Evolutionary conservation across 2,888 invertebrate species (phyloP).

Genomic region (Oscheius sp.): DNA sequence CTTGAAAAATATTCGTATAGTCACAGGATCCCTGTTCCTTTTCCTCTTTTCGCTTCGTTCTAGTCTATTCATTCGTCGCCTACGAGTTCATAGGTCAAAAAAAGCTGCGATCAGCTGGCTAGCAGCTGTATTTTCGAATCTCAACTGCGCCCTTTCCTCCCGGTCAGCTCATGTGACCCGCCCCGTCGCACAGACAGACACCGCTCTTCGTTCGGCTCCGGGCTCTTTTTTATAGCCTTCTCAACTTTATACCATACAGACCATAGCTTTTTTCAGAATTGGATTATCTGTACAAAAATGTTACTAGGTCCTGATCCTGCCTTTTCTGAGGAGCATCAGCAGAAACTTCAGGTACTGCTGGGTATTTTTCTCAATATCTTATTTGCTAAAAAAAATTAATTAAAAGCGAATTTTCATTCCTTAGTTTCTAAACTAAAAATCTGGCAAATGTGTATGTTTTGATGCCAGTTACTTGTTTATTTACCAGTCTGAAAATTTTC

Average conservation of each 20-base stretch:
- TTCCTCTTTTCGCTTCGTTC: too few species aligned
- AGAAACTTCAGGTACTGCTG: conserved; percentile 20
- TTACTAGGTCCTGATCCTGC: conserved; percentile 15
- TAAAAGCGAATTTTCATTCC: too few species aligned
- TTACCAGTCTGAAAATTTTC: neutral
- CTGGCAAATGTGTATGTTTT: too few species aligned
- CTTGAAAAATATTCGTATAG: too few species aligned
- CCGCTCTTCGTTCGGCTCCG: neutral
- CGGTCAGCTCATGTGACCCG: conserved; percentile 23
- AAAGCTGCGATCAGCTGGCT: conserved; percentile 11
- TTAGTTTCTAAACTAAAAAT: too few species aligned
- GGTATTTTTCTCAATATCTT: too few species aligned
- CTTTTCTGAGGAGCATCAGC: conserved; percentile 21
- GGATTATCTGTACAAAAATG: conserved; percentile 25
- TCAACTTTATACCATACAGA: neutral
- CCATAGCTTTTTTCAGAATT: neutral
- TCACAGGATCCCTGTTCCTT: too few species aligned
- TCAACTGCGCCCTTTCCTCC: neutral
- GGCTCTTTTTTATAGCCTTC: neutral
- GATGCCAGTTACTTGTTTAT: too few species aligned
- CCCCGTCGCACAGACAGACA: conserved; percentile 24
- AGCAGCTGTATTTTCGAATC: conserved; percentile 25
- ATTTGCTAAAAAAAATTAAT: too few species aligned
- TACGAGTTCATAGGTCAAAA: conserved; percentile 13
- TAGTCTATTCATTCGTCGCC: neutral